Percentiles rank a stretch among this genome's conserved stretches.
Evolutionary conservation across 2,797 vertebrate species (phyloP).

Genomic region (Lophotriccus pileatus): DNA sequence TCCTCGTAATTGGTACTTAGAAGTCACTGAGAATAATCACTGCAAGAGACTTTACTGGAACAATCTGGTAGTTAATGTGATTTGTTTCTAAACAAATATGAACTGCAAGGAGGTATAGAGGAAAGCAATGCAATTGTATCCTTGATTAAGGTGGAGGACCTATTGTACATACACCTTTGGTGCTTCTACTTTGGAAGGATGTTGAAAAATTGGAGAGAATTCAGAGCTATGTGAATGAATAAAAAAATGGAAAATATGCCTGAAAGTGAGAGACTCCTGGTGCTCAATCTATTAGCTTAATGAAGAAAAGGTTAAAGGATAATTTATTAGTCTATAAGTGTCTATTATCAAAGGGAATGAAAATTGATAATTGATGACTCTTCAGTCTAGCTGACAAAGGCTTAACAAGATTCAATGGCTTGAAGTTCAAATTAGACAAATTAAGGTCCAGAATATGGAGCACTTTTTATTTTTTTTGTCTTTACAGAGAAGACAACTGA

Average conservation of each 20-base stretch:
- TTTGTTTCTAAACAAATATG: not conserved
- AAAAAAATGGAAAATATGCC: constrained; percentile 40
- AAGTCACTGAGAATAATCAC: not conserved
- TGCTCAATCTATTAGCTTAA: constrained; percentile 58
- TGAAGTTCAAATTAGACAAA: constrained; percentile 63
- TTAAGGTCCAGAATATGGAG: constrained; percentile 13
- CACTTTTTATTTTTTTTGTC: not conserved
- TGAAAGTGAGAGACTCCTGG: constrained; percentile 45
- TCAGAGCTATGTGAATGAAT: not conserved
- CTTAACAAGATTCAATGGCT: constrained; percentile 58
- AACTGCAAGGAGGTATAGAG: not conserved
- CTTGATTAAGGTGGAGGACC: not conserved
- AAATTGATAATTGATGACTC: constrained; percentile 61
- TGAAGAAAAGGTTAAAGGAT: constrained; percentile 66
- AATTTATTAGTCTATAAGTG: constrained; percentile 63
- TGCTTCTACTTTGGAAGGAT: not conserved
- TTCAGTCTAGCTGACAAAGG: constrained; percentile 60
- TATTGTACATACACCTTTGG: not conserved
- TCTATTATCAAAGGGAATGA: constrained; percentile 62
- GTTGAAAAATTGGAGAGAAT: not conserved
- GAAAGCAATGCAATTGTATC: not conserved
- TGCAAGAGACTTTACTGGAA: not conserved
- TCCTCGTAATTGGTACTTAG: not conserved
- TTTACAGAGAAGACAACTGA: not conserved
- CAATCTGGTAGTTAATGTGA: not conserved